Conservation (phyloP, 2,797 vertebrate genomes). For the Epinephelus malabaricus region DNA sequence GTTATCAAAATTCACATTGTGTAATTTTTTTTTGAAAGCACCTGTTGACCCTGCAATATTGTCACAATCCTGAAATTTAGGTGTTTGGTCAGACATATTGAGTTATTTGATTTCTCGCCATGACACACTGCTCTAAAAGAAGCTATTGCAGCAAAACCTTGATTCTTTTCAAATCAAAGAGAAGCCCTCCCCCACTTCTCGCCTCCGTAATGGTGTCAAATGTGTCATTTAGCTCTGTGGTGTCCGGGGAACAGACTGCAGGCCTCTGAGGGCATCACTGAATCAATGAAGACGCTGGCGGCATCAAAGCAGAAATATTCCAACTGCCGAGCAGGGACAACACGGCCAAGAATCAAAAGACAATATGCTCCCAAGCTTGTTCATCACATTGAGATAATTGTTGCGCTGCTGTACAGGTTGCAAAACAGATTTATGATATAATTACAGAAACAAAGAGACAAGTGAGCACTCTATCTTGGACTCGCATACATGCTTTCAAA, state of each 20-base stretch:
- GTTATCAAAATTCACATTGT: no score
- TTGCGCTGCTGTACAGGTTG: conserved; percentile 45
- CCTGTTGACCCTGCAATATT: no score
- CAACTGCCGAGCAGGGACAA: conserved; percentile 28
- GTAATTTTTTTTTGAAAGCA: no score
- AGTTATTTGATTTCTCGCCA: background rate
- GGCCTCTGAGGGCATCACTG: conserved; percentile 3
- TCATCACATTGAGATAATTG: conserved; percentile 64
- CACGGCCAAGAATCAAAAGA: conserved; percentile 53
- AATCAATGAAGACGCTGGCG: conserved; percentile 42
- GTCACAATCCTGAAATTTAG: no score
- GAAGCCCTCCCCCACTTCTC: background rate
- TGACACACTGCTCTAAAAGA: conserved; percentile 16
- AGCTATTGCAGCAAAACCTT: background rate
- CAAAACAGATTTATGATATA: conserved; percentile 53
- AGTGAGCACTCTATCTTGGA: conserved; percentile 24
- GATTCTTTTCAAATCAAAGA: conserved; percentile 24
- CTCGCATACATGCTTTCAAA: conserved; percentile 30
- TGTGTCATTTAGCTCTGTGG: conserved; percentile 18
- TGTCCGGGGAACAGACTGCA: conserved; percentile 8
- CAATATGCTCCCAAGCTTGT: conserved; percentile 56
- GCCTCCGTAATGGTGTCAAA: conserved; percentile 27
- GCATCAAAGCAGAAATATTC: conserved; percentile 56
- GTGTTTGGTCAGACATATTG: no score
- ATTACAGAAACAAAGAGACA: conserved; percentile 45